Percentiles rank a stretch among this genome's conserved stretches.
These are phyloP conservation scores for Tolmerus cingulatus DNA, from an alignment of 2,888 invertebrate species.

Conservation along the genomic window DNA sequence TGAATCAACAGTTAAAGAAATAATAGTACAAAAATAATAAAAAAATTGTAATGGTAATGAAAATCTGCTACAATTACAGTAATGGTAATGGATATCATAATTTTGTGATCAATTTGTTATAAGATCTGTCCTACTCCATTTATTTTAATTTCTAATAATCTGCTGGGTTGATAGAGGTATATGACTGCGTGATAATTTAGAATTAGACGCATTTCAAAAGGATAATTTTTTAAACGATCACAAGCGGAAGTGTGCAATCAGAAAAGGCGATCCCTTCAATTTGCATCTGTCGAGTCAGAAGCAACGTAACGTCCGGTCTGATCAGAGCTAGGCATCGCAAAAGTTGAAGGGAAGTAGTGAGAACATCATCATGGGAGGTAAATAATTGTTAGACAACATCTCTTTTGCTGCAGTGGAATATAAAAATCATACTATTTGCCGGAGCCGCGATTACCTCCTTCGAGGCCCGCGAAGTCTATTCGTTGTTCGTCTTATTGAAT, in stretches of 20 bases:
- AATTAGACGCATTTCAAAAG: neutral
- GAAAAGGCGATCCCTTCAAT: neutral
- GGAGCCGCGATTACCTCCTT: slow-evolving; percentile 27
- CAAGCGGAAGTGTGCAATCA: neutral
- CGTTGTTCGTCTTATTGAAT: slow-evolving; percentile 26
- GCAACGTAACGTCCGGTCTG: neutral
- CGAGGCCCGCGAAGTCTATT: slow-evolving; percentile 14
- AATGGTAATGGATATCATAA: too few species aligned
- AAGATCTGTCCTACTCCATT: too few species aligned
- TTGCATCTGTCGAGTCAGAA: neutral
- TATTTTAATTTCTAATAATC: neutral
- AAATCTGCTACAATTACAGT: too few species aligned
- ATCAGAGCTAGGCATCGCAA: neutral
- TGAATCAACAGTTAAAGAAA: too few species aligned
- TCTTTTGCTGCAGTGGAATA: slow-evolving; percentile 7
- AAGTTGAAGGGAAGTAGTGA: neutral
- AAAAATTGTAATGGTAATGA: too few species aligned
- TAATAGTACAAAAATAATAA: too few species aligned
- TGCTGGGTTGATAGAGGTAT: neutral
- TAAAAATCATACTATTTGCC: slow-evolving; percentile 30
- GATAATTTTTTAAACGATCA: neutral
- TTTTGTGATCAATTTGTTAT: too few species aligned
- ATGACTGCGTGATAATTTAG: neutral
- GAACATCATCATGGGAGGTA: slow-evolving; percentile 33
- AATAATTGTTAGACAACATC: slow-evolving; percentile 37